Percentiles rank a stretch among this genome's conserved stretches.
These are phyloP conservation scores for Solenopsis invicta DNA, from an alignment of 1,140 invertebrate species.

Conservation along the genomic window DNA sequence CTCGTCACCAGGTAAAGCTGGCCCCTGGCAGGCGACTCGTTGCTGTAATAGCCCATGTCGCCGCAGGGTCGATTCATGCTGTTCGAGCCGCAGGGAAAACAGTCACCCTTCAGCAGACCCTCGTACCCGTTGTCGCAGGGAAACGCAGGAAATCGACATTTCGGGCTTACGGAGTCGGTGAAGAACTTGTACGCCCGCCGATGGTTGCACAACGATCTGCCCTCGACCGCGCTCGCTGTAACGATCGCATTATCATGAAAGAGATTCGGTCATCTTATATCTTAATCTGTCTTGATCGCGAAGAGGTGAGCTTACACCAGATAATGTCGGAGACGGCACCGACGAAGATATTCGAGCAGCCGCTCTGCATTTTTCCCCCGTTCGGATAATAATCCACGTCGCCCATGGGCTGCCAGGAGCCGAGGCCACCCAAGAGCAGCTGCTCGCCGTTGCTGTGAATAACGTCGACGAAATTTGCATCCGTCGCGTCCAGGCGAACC, in stretches of 20 bases:
- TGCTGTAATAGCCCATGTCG: constrained; percentile 98
- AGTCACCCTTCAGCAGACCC: constrained; percentile 92
- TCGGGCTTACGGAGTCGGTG: constrained; percentile 96
- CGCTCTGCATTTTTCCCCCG: constrained; percentile 95
- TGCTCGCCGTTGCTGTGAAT: constrained; percentile 98
- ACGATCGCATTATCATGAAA: constrained; percentile 64
- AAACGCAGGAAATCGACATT: constrained; percentile 96
- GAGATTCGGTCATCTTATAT: not conserved
- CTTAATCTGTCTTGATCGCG: not conserved
- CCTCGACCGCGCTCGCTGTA: constrained; percentile 92
- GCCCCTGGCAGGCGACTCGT: constrained; percentile 92
- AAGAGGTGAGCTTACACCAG: constrained; percentile 90
- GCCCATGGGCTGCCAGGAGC: constrained; percentile 95
- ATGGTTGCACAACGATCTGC: constrained; percentile 96
- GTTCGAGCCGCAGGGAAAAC: constrained; percentile 89
- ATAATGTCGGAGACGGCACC: constrained; percentile 96
- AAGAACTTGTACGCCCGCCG: constrained; percentile 97
- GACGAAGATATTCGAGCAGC: constrained; percentile 94
- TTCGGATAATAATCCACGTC: constrained; percentile 98
- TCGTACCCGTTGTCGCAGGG: constrained; percentile 94
- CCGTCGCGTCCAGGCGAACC: constrained; percentile 93
- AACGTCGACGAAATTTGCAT: constrained; percentile 97
- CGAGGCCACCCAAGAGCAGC: constrained; percentile 93
- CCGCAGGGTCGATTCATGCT: constrained; percentile 90
- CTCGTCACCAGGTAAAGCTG: constrained; percentile 95